Conservation (phyloP, 2,797 vertebrate genomes). For the Emys orbicularis region DNA sequence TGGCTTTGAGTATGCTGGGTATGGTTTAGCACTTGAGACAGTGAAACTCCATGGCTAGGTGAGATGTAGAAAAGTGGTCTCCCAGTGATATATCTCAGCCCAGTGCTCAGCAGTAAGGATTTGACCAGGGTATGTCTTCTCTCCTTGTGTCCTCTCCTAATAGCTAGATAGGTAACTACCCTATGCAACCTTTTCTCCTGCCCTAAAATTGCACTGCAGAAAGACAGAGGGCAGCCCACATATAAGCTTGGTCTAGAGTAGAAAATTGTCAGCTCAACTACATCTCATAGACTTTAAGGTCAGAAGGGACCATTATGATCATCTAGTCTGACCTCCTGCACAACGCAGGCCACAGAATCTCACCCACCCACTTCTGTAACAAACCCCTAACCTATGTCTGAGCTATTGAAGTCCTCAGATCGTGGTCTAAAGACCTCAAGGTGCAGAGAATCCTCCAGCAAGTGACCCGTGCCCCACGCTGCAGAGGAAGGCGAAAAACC, state of each 20-base stretch:
- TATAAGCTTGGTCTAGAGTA: not conserved
- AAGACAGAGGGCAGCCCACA: not conserved
- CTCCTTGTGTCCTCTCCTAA: not conserved
- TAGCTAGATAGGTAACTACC: not conserved
- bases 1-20: not conserved
- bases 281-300: no score
- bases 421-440: no score
- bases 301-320: no score
- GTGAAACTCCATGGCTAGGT: fast-evolving
- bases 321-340: no score
- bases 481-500: no score
- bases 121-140: not conserved
- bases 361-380: no score
- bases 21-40: fast-evolving
- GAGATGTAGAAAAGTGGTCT: not conserved
- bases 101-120: fast-evolving
- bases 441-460: no score
- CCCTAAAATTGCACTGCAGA: not conserved
- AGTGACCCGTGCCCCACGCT: no score
- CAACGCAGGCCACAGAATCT: no score
- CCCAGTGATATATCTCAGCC: not conserved
- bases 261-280: not conserved
- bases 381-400: no score
- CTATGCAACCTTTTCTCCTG: fast-evolving
- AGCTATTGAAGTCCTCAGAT: no score